Evolutionary conservation across 2,113 vertebrate species (phyloP).

Genomic region (Trichechus manatus): DNA sequence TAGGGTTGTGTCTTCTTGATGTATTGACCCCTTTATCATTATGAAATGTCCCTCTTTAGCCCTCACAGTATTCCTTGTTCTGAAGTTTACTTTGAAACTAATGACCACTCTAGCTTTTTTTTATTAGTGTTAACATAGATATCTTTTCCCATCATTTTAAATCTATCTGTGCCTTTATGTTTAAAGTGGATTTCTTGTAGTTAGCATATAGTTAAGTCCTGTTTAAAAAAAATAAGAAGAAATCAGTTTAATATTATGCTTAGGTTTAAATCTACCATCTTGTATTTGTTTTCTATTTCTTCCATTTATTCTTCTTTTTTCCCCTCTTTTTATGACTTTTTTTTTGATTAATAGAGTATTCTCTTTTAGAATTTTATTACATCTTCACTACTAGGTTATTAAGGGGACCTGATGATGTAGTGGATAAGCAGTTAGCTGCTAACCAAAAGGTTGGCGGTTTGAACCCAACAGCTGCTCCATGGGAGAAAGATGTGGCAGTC

Average conservation of each 20-base stretch:
- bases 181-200: not conserved
- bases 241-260: not conserved
- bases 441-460: too few species aligned
- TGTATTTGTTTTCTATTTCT: not conserved
- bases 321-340: not conserved
- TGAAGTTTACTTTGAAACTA: not conserved
- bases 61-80: not conserved
- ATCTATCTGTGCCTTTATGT: not conserved
- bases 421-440: too few species aligned
- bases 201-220: not conserved
- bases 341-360: not conserved
- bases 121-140: not conserved
- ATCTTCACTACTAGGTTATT: not conserved
- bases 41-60: not conserved
- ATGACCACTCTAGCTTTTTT: not conserved
- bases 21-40: not conserved
- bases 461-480: too few species aligned
- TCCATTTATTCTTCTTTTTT: not conserved
- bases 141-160: not conserved
- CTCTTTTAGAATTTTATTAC: not conserved
- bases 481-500: too few species aligned
- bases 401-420: too few species aligned
- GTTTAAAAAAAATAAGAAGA: not conserved
- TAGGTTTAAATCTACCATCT: not conserved
- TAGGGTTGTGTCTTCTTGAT: not conserved